A percentile compares a stretch with the other conserved stretches of the same genome.
These are phyloP conservation scores for Dascyllus trimaculatus DNA, from an alignment of 2,113 vertebrate genomes.

Conservation along the genomic window DNA sequence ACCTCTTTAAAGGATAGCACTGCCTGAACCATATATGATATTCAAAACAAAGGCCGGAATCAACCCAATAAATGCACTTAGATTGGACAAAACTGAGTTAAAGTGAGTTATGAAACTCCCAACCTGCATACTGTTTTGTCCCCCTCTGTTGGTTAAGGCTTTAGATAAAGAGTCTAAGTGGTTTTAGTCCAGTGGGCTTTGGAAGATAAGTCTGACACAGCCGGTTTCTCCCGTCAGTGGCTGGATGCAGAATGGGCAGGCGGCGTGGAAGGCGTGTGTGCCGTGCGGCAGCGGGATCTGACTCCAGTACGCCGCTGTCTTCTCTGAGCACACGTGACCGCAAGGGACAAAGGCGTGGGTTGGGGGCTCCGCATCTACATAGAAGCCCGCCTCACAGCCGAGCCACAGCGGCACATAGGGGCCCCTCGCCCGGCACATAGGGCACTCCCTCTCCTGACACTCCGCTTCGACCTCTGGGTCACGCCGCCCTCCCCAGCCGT, in stretches of 20 bases:
- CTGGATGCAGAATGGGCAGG: constrained; percentile 95
- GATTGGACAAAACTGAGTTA: constrained; percentile 23
- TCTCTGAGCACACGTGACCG: constrained; percentile 95
- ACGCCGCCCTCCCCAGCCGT: constrained; percentile 89
- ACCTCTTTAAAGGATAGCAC: neutral
- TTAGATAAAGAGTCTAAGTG: neutral
- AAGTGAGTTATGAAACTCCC: constrained; percentile 3
- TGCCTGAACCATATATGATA: neutral
- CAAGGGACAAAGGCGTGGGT: constrained; percentile 94
- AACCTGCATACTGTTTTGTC: neutral
- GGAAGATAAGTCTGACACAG: constrained; percentile 95
- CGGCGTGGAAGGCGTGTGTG: constrained; percentile 92
- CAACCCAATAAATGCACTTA: neutral
- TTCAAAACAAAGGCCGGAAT: neutral
- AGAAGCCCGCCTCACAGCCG: constrained; percentile 92
- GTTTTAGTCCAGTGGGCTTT: constrained; percentile 89
- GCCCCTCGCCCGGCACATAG: constrained; percentile 93
- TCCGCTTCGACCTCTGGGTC: constrained; percentile 68
- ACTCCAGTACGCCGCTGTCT: constrained; percentile 93
- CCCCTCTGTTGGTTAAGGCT: neutral
- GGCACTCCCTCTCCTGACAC: constrained; percentile 92
- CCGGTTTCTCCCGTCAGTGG: constrained; percentile 89
- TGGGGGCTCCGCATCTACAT: constrained; percentile 92
- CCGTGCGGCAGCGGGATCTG: constrained; percentile 93
- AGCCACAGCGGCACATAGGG: constrained; percentile 95